Percentiles rank a stretch among this genome's conserved stretches.
Conservation (phyloP, 2,888 invertebrate species). For the Eurois occulta region DNA sequence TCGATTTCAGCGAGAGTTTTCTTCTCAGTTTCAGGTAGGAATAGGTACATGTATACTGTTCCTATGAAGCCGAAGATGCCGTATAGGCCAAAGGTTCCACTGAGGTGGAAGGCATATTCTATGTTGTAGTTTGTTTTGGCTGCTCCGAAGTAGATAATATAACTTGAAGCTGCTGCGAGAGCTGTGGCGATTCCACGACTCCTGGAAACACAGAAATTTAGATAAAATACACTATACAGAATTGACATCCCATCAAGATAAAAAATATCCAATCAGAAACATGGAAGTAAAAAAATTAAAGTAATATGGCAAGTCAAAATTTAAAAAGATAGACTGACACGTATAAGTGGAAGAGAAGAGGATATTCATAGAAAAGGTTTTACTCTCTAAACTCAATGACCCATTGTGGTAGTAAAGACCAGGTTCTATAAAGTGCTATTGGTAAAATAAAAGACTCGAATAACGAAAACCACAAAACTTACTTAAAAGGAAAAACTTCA, state of each 20-base stretch:
- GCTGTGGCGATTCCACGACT: slow-evolving; percentile 89
- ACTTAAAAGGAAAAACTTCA: slow-evolving; percentile 91
- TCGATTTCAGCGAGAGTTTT: slow-evolving; percentile 89
- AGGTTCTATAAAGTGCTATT: too few species aligned
- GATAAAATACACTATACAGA: too few species aligned
- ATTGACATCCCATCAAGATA: too few species aligned
- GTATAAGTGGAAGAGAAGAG: too few species aligned
- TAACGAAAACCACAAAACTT: slow-evolving; percentile 44
- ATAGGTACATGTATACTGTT: slow-evolving; percentile 87
- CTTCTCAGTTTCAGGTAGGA: slow-evolving; percentile 90
- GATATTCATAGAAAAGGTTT: too few species aligned
- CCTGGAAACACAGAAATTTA: slow-evolving; percentile 72
- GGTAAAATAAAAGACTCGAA: not conserved
- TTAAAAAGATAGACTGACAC: too few species aligned
- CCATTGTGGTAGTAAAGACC: too few species aligned
- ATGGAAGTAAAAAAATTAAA: too few species aligned
- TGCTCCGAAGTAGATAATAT: slow-evolving; percentile 86
- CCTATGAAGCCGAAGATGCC: slow-evolving; percentile 85
- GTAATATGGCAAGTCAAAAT: too few species aligned
- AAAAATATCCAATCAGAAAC: too few species aligned
- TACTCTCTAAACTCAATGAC: too few species aligned
- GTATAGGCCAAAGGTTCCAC: slow-evolving; percentile 88
- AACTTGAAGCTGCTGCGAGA: slow-evolving; percentile 87
- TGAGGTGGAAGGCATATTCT: slow-evolving; percentile 85
- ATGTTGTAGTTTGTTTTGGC: slow-evolving; percentile 90